Percentiles rank a stretch among this genome's conserved stretches.
These are phyloP conservation scores for Hipparchia sbordonii DNA, from an alignment of 2,888 invertebrate genomes.

Conservation along the genomic window DNA sequence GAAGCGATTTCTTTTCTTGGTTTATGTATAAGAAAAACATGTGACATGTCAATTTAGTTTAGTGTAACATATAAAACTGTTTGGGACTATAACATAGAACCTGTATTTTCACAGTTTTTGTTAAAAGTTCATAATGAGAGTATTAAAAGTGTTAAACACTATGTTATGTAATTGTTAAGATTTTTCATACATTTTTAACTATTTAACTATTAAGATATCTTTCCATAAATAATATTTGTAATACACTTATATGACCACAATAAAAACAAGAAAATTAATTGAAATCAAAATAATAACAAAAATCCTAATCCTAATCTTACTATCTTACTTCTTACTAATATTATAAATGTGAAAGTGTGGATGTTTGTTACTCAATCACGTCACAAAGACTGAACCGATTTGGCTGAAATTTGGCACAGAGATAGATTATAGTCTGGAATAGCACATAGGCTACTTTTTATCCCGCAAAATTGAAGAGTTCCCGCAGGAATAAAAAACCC, in stretches of 20 bases:
- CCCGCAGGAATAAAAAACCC: too few relatives aligned
- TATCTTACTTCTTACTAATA: too few relatives aligned
- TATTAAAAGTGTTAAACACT: slow-evolving; percentile 25
- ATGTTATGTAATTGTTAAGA: slow-evolving; percentile 31
- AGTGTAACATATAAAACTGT: background rate
- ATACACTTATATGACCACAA: slow-evolving; percentile 9
- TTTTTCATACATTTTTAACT: slow-evolving; percentile 28
- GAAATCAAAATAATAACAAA: background rate
- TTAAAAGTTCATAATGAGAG: slow-evolving; percentile 8
- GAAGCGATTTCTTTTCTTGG: too few relatives aligned
- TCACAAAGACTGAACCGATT: too few relatives aligned
- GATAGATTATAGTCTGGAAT: too few relatives aligned
- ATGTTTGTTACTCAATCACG: too few relatives aligned
- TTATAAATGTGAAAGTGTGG: too few relatives aligned
- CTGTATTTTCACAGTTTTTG: slow-evolving; percentile 6
- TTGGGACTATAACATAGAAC: background rate
- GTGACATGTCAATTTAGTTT: background rate
- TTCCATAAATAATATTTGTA: slow-evolving; percentile 15
- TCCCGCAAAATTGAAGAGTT: too few relatives aligned
- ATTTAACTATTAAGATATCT: slow-evolving; percentile 12
- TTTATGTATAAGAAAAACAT: too few relatives aligned
- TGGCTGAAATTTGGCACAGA: too few relatives aligned
- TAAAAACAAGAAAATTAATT: slow-evolving; percentile 5
- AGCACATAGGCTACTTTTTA: too few relatives aligned
- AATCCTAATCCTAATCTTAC: too few relatives aligned